These are phyloP conservation scores for Neogale vison DNA, from an alignment of 2,113 vertebrate genomes.

Conservation along the genomic window DNA sequence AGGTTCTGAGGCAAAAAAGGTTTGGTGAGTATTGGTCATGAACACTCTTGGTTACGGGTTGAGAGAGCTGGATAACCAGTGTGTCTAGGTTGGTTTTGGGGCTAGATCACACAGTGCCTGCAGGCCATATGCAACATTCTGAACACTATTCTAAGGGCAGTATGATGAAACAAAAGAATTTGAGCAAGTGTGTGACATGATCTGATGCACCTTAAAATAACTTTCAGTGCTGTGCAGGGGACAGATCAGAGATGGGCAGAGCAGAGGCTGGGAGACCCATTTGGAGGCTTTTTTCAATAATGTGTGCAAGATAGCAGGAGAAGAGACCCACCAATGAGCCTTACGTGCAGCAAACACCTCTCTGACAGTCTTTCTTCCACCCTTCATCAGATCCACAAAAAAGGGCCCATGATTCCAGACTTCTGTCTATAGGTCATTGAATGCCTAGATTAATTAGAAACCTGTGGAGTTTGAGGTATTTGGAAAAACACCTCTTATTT, in stretches of 20 bases:
- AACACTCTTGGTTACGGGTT: neutral
- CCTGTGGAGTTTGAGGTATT: neutral
- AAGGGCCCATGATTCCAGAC: neutral
- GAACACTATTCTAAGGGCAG: neutral
- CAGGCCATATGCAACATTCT: neutral
- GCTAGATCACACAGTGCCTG: neutral
- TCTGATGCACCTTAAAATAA: too few species aligned
- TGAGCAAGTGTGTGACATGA: neutral
- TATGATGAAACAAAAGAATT: neutral
- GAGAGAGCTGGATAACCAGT: neutral
- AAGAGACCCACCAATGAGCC: rapidly evolving
- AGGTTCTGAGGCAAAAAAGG: neutral
- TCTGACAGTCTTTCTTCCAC: neutral
- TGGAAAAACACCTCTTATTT: neutral
- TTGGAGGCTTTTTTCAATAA: neutral
- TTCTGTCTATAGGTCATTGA: neutral
- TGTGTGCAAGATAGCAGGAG: neutral
- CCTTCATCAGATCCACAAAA: neutral
- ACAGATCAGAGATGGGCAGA: neutral
- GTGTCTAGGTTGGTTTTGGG: neutral
- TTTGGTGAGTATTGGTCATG: neutral
- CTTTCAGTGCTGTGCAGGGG: neutral
- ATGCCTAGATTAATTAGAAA: neutral
- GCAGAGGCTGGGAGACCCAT: neutral
- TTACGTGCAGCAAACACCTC: neutral